Conservation (phyloP, 2,113 vertebrate species). For the Phylloscopus trochiloides region DNA sequence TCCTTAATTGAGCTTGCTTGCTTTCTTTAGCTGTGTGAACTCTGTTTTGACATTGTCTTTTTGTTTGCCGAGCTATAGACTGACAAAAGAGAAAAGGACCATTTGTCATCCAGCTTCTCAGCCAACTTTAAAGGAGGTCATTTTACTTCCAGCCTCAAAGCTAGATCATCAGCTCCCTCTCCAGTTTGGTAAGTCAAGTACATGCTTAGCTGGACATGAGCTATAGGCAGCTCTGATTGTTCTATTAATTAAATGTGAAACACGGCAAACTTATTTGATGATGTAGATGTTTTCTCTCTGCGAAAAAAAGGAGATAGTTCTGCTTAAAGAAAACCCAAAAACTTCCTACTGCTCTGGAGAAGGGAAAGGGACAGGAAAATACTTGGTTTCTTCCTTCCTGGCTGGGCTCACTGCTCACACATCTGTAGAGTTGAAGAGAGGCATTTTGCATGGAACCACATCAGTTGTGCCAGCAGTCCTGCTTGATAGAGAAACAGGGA, state of each 20-base stretch:
- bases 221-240: neutral
- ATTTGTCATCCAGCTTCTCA: slow-evolving; percentile 80
- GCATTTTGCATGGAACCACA: neutral
- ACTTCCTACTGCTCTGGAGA: neutral
- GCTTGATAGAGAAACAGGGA: neutral
- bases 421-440: neutral
- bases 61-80: slow-evolving; percentile 68
- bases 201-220: neutral
- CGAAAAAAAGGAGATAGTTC: neutral
- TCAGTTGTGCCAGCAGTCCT: neutral
- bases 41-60: slow-evolving; percentile 49
- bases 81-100: slow-evolving; percentile 78
- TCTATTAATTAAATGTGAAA: neutral
- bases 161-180: slow-evolving; percentile 78
- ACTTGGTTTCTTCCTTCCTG: neutral
- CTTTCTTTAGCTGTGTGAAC: neutral
- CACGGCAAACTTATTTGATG: neutral
- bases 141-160: slow-evolving; percentile 79
- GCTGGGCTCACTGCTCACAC: neutral
- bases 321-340: neutral
- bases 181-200: slow-evolving; percentile 82
- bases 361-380: neutral
- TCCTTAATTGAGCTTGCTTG: neutral
- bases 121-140: slow-evolving; percentile 74
- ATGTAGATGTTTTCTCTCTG: neutral